Evolutionary conservation across 2,797 vertebrate species (phyloP).

Genomic region (Alosa sapidissima): DNA sequence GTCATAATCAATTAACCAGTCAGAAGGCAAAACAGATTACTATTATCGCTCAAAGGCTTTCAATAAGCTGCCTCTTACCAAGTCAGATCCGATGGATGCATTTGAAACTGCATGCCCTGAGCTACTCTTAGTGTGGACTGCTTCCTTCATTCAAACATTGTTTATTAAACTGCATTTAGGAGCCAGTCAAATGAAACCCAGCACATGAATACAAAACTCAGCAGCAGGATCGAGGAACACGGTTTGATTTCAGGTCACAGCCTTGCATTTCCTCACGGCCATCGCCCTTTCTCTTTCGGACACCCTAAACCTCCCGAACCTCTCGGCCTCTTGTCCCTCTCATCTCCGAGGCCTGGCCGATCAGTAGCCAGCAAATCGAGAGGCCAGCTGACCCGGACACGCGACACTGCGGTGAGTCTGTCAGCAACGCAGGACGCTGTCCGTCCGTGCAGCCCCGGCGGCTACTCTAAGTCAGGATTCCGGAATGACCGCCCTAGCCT

Average conservation of each 20-base stretch:
- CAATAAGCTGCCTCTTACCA: not conserved
- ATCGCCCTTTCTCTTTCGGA: slow-evolving; percentile 45
- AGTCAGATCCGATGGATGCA: not conserved
- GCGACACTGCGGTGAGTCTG: slow-evolving; percentile 1
- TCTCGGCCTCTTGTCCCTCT: not conserved
- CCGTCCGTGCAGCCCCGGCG: not conserved
- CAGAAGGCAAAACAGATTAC: not conserved
- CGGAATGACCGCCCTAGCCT: not conserved
- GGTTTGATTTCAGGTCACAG: slow-evolving; percentile 29
- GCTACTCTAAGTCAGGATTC: not conserved
- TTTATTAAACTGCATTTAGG: not conserved
- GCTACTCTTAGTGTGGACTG: not conserved
- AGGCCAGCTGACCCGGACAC: not conserved
- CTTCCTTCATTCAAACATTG: not conserved
- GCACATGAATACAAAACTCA: not conserved
- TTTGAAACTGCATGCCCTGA: not conserved
- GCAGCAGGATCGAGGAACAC: slow-evolving; percentile 25
- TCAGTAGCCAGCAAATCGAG: not conserved
- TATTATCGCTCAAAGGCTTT: not conserved
- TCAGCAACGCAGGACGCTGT: not conserved
- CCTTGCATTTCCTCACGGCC: slow-evolving; percentile 21
- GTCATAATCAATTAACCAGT: not conserved
- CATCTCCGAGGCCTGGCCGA: not conserved
- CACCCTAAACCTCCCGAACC: slow-evolving; percentile 28
- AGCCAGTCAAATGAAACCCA: not conserved